These are phyloP conservation scores for Lepilemur septentrionalis DNA, from an alignment of 2,797 vertebrate genomes.

Conservation along the genomic window DNA sequence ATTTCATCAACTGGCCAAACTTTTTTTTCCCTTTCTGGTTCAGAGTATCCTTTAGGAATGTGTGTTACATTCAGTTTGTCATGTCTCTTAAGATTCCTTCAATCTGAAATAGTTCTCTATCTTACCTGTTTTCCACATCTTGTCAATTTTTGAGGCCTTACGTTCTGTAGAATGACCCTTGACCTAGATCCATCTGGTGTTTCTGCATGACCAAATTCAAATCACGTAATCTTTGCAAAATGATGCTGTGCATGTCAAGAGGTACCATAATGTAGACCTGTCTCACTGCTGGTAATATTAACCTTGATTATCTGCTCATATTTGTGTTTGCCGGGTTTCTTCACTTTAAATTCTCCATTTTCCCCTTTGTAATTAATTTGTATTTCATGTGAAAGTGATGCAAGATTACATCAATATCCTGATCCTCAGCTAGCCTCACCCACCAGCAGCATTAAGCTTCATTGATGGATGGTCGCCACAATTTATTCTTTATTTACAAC, in stretches of 20 bases:
- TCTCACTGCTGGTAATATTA: background rate
- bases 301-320: background rate
- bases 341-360: background rate
- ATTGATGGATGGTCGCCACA: background rate
- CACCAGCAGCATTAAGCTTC: background rate
- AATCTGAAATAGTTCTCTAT: background rate
- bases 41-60: background rate
- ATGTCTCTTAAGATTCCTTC: background rate
- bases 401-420: background rate
- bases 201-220: background rate
- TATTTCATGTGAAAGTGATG: background rate
- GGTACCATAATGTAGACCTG: background rate
- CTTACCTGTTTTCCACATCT: background rate
- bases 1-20: no score
- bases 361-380: background rate
- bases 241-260: background rate
- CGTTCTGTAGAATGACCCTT: background rate
- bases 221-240: background rate
- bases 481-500: background rate
- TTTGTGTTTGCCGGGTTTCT: background rate
- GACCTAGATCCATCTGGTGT: background rate
- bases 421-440: background rate
- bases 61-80: background rate
- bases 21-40: background rate
- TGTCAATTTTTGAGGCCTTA: background rate